Evolutionary conservation across 1,140 invertebrate species (phyloP), one percentile per base, ranked within the genome.

Genomic region (Parapsyche elsis): DNA sequence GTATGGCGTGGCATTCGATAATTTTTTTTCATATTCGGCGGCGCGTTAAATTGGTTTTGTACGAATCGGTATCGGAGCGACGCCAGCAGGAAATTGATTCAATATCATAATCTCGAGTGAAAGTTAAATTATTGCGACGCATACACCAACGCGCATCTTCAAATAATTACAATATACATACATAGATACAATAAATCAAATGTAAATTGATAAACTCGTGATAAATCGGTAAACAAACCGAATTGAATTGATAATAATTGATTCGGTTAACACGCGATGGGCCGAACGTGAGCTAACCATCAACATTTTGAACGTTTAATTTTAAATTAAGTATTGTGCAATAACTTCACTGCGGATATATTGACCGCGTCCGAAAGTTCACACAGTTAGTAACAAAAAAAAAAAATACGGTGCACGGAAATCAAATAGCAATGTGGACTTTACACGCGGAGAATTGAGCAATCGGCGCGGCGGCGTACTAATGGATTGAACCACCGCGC

Each of bases 31-130:
- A 61, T 19, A 19, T 61, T 9, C 16, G 57, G 9, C 16, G 57
- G 21, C 21, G 57, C 57, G 57, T 71, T 71, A 71, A 44, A 71
- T 71, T 71, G 67, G 67, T 30, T 71, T 71, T 71, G 67, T 71
- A 38, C 24, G 10, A 19, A n/a, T 57, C 16, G n/a, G 16, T 19
- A 19, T 61, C 21, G n/a, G 16, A 9, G 57, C 30, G 30, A 38
- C 57, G 57, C 19, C 19, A 9, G 9, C 57, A 19, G 67, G 67
- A 71, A 71, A 71, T 71, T 71, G 67, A 71, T 71, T 44, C 67
- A 26, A 44, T 61, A 61, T 61, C 30, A 61, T 61, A 61, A 61
- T 61, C 57, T 5, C 57, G 30, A 19, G 57, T 61, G 57, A 61
- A 61, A 61, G 57, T 61, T 61, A 19, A 9, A 61, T 19, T 61